Evolutionary conservation across 2,888 invertebrate genomes (phyloP), one percentile per base, ranked within the genome.

Genomic region (Chymomyza fuscimana): DNA sequence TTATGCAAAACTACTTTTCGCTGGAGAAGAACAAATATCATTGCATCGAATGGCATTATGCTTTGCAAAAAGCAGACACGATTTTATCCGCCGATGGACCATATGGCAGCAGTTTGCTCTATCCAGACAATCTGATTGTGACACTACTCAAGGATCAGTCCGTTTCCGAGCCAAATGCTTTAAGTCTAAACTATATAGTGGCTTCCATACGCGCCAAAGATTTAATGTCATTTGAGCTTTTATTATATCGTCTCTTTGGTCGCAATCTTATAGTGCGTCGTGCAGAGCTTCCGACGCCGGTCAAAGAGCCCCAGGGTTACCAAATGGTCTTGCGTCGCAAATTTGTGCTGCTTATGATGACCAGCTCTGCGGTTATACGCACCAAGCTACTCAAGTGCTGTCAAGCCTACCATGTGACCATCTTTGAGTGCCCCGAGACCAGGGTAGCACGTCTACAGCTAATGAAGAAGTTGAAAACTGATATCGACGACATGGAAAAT

Each of bases 211-310:
- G 96, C 67, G 94, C 97, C 63, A 97, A 98, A 91, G 94, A 97
- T 76, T 95, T 98, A 78, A 96, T 96, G 9, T 95, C 97, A 0
- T 99, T 99, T 92, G 99, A 99, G 92, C 94, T 98, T 52, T 96
- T 99, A 95, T 92, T 99, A 77, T 99, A 98, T 98, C 94, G 99
- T 77, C 97, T 98, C 5, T 99, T 98, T 88, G 94, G 98, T 69
- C 98, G 98, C 74, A 98, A 98, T 92, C 98, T 98, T 58, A 98
- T 98, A 92, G 93, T 99, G 29, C 93, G 97, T 16, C 97, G 97
- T 92, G 96, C 97, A 0, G 97, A 98, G 92, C 97, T 99, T 79
- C 96, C 96, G 76, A 94, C 95, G 32, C 95, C 96, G 0, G 92
- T 96, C 75, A 97, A 96, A 92, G 98, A 97, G 92, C 58, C 52